Conservation (phyloP, 2,113 vertebrate genomes). For the human (Homo sapiens) region GRCh38 chr6:10473001-10473500, state of each 20-base stretch:
- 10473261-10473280: neutral
- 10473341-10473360: no score
- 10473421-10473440: no score
- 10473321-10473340: no score
- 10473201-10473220: neutral
- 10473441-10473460: no score
- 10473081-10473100: neutral
- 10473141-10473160: neutral
- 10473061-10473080: neutral
- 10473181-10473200: neutral
- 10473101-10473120: neutral
- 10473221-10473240: neutral
- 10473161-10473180: neutral
- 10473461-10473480: no score
- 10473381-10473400: no score
- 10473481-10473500: no score
- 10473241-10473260: neutral
- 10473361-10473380: neutral
- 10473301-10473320: neutral
- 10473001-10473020: neutral
- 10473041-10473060: neutral
- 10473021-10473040: neutral
- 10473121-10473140: no score
- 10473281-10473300: neutral
- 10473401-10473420: no score